Conservation (phyloP, 1,140 invertebrate genomes). For the Capitella teleta region DNA sequence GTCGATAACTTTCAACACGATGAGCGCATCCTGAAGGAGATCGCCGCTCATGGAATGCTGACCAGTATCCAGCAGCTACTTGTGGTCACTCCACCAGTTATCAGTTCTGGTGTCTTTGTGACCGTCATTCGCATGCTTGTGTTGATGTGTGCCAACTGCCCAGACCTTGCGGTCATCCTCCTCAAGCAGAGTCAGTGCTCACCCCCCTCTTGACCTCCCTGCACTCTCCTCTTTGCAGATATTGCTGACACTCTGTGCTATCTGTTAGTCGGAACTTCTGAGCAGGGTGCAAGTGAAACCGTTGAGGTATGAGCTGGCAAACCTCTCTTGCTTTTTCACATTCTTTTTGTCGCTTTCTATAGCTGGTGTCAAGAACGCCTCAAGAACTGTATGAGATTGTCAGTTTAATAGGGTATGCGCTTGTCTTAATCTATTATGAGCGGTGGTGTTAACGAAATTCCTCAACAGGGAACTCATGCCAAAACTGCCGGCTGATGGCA, state of each 20-base stretch:
- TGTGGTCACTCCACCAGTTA: slow-evolving; percentile 80
- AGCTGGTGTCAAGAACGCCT: slow-evolving; percentile 76
- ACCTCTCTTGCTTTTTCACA: background rate
- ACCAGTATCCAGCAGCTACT: slow-evolving; percentile 64
- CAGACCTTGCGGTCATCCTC: slow-evolving; percentile 77
- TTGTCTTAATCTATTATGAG: background rate
- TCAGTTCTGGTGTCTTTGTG: slow-evolving; percentile 88
- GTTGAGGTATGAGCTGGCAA: slow-evolving; percentile 26
- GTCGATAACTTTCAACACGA: slow-evolving; percentile 95
- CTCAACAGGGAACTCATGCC: slow-evolving; percentile 75
- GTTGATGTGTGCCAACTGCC: slow-evolving; percentile 87
- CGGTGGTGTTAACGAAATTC: background rate
- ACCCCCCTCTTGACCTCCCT: background rate
- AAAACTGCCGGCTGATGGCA: slow-evolving; percentile 78
- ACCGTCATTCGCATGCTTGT: slow-evolving; percentile 90
- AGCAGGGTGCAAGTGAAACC: slow-evolving; percentile 19
- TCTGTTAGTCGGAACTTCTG: slow-evolving; percentile 69
- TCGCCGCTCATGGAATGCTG: slow-evolving; percentile 81
- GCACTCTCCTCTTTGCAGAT: slow-evolving; percentile 41
- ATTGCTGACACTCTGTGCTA: slow-evolving; percentile 88
- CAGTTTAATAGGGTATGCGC: slow-evolving; percentile 67
- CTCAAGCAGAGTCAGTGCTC: slow-evolving; percentile 64
- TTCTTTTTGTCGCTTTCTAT: slow-evolving; percentile 25
- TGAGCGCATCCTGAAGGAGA: slow-evolving; percentile 78
- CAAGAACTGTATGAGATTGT: slow-evolving; percentile 95